phyloP scores from a whole-genome alignment of 2,113 vertebrate genomes.

The Pelusios castaneus region DNA sequence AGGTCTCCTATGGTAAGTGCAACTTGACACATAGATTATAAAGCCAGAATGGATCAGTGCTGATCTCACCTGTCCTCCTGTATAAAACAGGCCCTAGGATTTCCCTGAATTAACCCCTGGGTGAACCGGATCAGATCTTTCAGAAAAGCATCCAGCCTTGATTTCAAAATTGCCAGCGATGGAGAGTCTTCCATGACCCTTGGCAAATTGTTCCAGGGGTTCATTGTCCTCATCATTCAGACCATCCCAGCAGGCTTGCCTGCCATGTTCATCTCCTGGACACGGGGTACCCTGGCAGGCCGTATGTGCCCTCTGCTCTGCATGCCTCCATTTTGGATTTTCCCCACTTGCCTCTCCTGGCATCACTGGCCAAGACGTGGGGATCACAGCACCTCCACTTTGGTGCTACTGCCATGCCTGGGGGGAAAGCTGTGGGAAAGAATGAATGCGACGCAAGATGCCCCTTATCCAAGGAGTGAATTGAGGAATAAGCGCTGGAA shows the following conservation, averaged over 20 bases:
- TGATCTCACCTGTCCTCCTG: background rate
- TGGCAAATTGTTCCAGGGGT: background rate
- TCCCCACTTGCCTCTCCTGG: background rate
- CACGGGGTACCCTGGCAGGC: background rate
- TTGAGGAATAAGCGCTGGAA: background rate
- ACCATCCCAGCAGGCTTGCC: background rate
- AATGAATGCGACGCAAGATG: background rate
- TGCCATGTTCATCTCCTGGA: background rate
- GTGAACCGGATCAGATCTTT: background rate
- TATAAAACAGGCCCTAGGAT: background rate
- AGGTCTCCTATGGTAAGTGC: background rate
- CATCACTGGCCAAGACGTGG: background rate
- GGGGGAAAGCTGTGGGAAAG: background rate
- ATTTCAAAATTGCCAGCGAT: background rate
- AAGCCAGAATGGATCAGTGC: background rate
- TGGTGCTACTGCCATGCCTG: background rate
- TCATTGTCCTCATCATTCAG: background rate
- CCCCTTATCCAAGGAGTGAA: background rate
- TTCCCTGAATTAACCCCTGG: background rate
- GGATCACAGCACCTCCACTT: background rate
- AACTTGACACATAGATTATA: background rate
- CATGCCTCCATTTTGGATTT: no score
- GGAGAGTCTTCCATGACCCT: background rate
- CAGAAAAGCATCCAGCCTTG: background rate
- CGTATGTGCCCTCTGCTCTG: no score